These are phyloP conservation scores for Catharus ustulatus DNA, from an alignment of 2,797 vertebrate genomes.

Conservation along the genomic window DNA sequence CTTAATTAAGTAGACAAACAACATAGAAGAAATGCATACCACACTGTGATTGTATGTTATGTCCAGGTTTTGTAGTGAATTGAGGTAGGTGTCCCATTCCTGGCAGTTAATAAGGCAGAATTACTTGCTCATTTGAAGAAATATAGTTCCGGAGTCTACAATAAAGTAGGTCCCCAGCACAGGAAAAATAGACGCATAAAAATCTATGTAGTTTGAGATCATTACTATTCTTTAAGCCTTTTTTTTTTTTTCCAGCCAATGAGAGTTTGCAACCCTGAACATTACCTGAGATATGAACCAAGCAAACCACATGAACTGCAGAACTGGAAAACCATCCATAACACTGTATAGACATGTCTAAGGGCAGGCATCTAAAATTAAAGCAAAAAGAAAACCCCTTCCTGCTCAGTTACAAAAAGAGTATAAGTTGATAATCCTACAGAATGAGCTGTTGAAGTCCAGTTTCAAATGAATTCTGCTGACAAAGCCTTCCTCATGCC, in stretches of 20 bases:
- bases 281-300: neutral
- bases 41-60: neutral
- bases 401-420: neutral
- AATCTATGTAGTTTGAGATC: neutral
- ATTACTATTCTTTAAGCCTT: neutral
- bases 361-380: neutral
- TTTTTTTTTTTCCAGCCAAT: neutral
- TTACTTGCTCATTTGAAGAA: neutral
- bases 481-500: neutral
- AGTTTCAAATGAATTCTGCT: neutral
- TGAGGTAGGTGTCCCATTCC: neutral
- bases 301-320: neutral
- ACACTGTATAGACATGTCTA: neutral
- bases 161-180: neutral
- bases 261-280: neutral
- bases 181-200: neutral
- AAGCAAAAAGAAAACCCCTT: neutral
- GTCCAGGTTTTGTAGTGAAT: neutral
- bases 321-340: neutral
- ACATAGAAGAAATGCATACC: neutral
- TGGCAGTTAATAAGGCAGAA: neutral
- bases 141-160: neutral
- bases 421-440: neutral
- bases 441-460: neutral
- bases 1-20: slow-evolving; percentile 28